Evolutionary conservation across 30 jellyfish, hydroid and myxozoan genomes (phyloP).

Genomic region (Hydractinia symbiolongicarpus): DNA sequence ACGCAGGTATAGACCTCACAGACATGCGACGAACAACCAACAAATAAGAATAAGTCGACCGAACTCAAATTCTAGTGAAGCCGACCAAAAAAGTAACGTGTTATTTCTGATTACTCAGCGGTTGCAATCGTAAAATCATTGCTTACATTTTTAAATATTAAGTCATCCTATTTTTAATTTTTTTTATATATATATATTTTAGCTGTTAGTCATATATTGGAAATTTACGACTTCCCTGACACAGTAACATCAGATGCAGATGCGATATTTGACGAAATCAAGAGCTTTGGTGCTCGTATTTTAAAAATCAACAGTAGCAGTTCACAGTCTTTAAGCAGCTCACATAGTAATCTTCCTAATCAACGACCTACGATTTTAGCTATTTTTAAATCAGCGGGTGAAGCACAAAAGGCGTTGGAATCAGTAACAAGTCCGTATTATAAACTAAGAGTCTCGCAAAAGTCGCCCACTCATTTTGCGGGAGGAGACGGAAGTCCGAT

Average conservation of each 20-base stretch:
- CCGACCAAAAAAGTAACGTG: conserved; percentile 36
- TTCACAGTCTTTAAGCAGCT: conserved; percentile 51
- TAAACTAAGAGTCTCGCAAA: conserved; percentile 89
- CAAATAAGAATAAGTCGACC: conserved; percentile 42
- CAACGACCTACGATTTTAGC: conserved; percentile 75
- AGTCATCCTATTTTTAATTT: not conserved
- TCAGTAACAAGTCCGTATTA: conserved; percentile 68
- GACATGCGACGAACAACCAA: conserved; percentile 1
- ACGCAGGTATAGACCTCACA: conserved; percentile 21
- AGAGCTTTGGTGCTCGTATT: conserved; percentile 68
- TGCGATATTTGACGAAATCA: conserved; percentile 55
- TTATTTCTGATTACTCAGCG: not conserved
- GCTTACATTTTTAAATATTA: not conserved
- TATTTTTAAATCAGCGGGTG: conserved; percentile 76
- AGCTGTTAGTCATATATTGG: conserved; percentile 88
- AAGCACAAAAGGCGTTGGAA: conserved; percentile 84
- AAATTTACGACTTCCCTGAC: conserved; percentile 81
- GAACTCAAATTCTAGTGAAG: conserved; percentile 32
- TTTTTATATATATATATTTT: not conserved
- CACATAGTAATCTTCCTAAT: conserved; percentile 4
- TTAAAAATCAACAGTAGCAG: conserved; percentile 72
- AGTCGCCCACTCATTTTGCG: conserved; percentile 88
- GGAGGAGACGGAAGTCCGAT: conserved; percentile 29
- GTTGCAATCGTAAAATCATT: not conserved
- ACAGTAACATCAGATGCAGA: conserved; percentile 58